phyloP scores from a whole-genome alignment of 2,888 invertebrate species.

The Drosophila sordidula region DNA sequence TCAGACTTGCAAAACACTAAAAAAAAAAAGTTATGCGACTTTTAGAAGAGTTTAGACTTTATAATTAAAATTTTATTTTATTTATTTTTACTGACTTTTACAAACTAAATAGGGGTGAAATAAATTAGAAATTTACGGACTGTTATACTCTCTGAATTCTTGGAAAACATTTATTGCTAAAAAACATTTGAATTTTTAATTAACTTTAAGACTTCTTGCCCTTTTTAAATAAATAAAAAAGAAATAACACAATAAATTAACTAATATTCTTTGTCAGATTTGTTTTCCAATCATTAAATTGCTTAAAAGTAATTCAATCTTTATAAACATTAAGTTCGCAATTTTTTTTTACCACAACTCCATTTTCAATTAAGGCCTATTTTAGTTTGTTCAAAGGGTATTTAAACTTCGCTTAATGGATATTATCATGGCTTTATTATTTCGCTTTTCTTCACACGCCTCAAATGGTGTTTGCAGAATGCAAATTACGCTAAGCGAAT shows the following conservation, averaged over 20 bases:
- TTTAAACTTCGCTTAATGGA: constrained; percentile 21
- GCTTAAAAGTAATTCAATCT: no score
- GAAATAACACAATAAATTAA: no score
- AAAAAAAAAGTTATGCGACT: background rate
- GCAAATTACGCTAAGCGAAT: constrained; percentile 75
- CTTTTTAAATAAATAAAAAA: no score
- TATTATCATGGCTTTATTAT: constrained; percentile 12
- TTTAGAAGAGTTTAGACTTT: background rate
- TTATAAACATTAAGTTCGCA: no score
- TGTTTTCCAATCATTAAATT: no score
- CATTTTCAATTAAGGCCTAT: constrained; percentile 2
- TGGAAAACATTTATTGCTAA: no score
- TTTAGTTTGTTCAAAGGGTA: constrained; percentile 23
- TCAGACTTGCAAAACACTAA: background rate
- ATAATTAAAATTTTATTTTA: background rate
- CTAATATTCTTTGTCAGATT: no score
- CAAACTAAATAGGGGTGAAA: no score
- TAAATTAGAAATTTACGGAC: no score
- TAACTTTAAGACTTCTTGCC: no score
- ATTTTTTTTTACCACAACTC: constrained; percentile 3
- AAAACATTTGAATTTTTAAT: no score
- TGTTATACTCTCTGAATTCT: no score
- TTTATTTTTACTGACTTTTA: background rate
- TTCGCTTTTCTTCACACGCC: constrained; percentile 55
- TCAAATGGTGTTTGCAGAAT: constrained; percentile 68